Evolutionary conservation across 1,140 invertebrate genomes (phyloP).

Genomic region (Globodera ellingtonae): DNA sequence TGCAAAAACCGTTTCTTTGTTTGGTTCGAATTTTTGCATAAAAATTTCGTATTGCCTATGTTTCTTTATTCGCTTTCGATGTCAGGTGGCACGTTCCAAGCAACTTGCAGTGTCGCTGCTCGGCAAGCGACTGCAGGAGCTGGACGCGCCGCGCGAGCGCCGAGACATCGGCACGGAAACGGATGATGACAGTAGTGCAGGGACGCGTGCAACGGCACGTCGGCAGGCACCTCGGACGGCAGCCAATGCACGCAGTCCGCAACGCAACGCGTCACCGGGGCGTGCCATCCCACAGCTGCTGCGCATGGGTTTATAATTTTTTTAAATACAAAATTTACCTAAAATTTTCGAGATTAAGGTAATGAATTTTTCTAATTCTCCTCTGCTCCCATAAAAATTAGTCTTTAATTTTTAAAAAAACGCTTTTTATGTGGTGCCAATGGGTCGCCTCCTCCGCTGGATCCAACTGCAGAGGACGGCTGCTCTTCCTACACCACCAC

Average conservation of each 20-base stretch:
- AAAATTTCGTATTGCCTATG: too few species aligned
- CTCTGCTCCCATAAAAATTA: too few species aligned
- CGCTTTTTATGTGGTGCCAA: neutral
- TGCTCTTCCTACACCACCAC: slow-evolving; percentile 49
- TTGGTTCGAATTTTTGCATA: too few species aligned
- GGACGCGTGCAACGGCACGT: slow-evolving; percentile 24
- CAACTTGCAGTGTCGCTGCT: slow-evolving; percentile 46
- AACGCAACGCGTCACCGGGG: slow-evolving; percentile 40
- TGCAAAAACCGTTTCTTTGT: too few species aligned
- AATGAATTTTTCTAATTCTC: too few species aligned
- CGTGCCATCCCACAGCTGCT: slow-evolving; percentile 47
- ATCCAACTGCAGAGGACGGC: slow-evolving; percentile 46
- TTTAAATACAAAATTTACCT: neutral
- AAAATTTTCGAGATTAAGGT: neutral
- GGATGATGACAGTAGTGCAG: neutral
- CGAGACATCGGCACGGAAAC: slow-evolving; percentile 42
- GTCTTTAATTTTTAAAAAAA: neutral
- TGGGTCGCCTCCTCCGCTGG: slow-evolving; percentile 48
- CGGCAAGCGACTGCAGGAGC: slow-evolving; percentile 46
- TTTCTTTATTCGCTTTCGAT: too few species aligned
- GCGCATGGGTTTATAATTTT: slow-evolving; percentile 3
- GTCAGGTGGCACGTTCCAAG: slow-evolving; percentile 74
- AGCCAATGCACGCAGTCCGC: slow-evolving; percentile 1
- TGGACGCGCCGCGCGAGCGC: slow-evolving; percentile 44
- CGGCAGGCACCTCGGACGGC: neutral